These are phyloP conservation scores for Cotesia glomerata DNA, from an alignment of 1,140 invertebrate genomes.

Conservation along the genomic window DNA sequence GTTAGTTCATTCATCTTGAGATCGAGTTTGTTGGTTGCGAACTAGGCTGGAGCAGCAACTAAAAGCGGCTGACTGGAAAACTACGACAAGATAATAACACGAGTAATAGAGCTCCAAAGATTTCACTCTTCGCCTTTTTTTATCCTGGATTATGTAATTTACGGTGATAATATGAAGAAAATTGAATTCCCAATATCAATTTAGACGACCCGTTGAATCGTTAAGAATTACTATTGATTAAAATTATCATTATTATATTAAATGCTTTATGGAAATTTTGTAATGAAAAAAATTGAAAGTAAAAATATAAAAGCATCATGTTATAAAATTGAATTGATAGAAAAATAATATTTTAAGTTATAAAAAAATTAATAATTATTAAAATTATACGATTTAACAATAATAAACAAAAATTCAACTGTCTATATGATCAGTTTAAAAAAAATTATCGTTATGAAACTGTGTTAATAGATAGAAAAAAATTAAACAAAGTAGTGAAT, in stretches of 20 bases:
- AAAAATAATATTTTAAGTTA: too few species aligned
- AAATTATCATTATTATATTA: too few species aligned
- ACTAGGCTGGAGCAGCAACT: conserved; percentile 42
- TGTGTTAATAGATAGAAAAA: too few species aligned
- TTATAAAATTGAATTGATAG: neutral
- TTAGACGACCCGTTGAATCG: neutral
- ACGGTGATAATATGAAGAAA: conserved; percentile 11
- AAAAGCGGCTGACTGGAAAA: neutral
- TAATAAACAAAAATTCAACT: too few species aligned
- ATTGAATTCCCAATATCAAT: conserved; percentile 7
- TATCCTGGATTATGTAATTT: conserved; percentile 14
- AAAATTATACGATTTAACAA: too few species aligned
- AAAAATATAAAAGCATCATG: neutral
- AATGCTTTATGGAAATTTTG: too few species aligned
- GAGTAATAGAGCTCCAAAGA: neutral
- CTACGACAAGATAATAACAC: neutral
- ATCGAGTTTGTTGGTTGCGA: conserved; percentile 36
- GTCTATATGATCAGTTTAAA: too few species aligned
- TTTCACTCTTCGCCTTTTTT: conserved; percentile 4
- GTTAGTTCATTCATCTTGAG: conserved; percentile 55
- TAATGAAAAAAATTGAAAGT: too few species aligned
- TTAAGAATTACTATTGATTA: neutral
- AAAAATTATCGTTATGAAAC: too few species aligned
- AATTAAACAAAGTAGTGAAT: too few species aligned
- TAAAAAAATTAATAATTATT: too few species aligned